Evolutionary conservation across 2,797 vertebrate genomes (phyloP), one percentile per base, ranked within the genome.

Genomic region (Rhodeus uyekii): DNA sequence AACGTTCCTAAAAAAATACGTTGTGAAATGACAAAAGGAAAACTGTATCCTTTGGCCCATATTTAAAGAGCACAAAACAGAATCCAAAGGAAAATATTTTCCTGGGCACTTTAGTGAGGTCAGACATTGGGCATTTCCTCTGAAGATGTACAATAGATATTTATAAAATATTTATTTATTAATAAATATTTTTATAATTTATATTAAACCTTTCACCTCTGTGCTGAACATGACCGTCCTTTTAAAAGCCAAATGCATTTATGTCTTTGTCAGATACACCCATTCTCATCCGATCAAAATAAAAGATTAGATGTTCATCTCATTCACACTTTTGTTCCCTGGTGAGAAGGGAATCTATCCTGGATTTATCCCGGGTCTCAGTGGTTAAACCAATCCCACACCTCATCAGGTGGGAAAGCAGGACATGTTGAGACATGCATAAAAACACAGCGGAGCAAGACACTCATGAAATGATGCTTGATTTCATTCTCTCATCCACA

Each of bases 341-440:
- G 24, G 50, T 29, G 50, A 80, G 53, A 78, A 58, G 19, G 18
- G 42, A 58, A 48, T 42, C 0, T 53, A 69, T 75, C 42, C 13
- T 24, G 24, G 65, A 72, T 80, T 80, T 1, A 36, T 14, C 38
- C 71, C 0, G 77, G 32, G 61, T 84, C 84, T 82, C 61, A 61
- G 39, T 79, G 55, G 58, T 27, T 79, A 53, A 39, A 27, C 34
- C 29, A 86, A 53, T 86, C 67, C 60, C 38, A 39, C 78, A 78
- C 83, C 72, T 84, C 93, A 94, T 92, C 89, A 91, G 92, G 91
- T 90, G 93, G 92, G 90, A 89, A 89, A 92, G 89, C 91, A 92
- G 91, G 90, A 93, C 94, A 93, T 80, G 84, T 46, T 74, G 42
- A 64, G 67, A 78, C 82, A 83, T 39, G 80, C 58, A 69, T 32